These are phyloP conservation scores for Mesorhabditis sp. DNA, from an alignment of 2,888 invertebrate genomes.

Conservation along the genomic window DNA sequence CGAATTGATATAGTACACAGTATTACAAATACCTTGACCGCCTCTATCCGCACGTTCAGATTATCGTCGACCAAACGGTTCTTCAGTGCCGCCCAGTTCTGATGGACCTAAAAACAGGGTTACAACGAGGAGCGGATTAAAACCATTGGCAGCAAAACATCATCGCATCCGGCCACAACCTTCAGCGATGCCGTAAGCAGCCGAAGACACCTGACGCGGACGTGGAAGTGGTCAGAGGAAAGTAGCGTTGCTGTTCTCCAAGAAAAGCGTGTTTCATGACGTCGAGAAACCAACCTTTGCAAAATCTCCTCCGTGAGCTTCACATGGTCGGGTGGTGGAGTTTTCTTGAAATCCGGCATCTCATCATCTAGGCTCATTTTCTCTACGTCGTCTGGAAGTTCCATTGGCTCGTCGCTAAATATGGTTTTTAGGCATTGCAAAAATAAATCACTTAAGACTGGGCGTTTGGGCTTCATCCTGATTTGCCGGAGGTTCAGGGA, in stretches of 20 bases:
- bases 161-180: conserved; percentile 32
- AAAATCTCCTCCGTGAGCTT: neutral
- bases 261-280: too few species aligned
- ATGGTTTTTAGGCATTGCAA: too few species aligned
- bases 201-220: neutral
- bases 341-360: too few species aligned
- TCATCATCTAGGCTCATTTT: too few species aligned
- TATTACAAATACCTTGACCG: conserved; percentile 17
- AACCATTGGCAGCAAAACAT: conserved; percentile 49
- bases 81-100: conserved; percentile 45
- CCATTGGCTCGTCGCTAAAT: too few species aligned
- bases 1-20: neutral
- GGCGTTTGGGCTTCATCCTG: neutral
- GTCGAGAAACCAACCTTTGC: neutral
- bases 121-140: neutral
- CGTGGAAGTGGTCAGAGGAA: neutral
- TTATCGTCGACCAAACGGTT: conserved; percentile 22
- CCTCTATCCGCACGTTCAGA: conserved; percentile 15
- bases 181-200: conserved; percentile 17
- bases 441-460: too few species aligned
- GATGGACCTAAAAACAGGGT: conserved; percentile 21
- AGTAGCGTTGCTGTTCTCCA: neutral
- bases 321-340: neutral
- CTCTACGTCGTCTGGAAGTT: too few species aligned
- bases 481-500: conserved; percentile 15